These are phyloP conservation scores for Ligdia adustata DNA, from an alignment of 2,888 invertebrate species.

Conservation along the genomic window DNA sequence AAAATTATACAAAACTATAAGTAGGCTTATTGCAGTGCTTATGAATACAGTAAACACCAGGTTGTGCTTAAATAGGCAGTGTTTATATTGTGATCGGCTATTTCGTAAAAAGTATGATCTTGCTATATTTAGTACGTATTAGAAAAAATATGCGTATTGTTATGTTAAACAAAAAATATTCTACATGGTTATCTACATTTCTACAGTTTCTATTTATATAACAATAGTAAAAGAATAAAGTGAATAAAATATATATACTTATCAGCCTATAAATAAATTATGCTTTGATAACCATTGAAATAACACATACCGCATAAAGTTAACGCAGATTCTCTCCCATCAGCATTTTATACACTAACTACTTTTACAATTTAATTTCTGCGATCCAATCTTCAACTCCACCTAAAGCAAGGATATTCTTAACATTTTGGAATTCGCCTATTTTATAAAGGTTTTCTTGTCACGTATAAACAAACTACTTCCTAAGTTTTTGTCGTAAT, in stretches of 20 bases:
- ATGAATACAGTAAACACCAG: slow-evolving; percentile 10
- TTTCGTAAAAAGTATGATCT: slow-evolving; percentile 8
- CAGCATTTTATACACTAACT: slow-evolving; percentile 27
- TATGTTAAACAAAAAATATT: slow-evolving; percentile 27
- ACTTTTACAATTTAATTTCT: slow-evolving; percentile 21
- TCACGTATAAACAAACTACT: slow-evolving; percentile 33
- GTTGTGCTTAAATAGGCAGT: not conserved
- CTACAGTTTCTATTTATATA: slow-evolving; percentile 67
- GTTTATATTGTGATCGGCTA: not conserved
- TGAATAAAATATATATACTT: slow-evolving; percentile 57
- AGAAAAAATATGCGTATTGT: slow-evolving; percentile 5
- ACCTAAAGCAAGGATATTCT: slow-evolving; percentile 33
- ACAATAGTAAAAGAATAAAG: slow-evolving; percentile 45
- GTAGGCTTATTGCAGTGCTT: slow-evolving; percentile 10
- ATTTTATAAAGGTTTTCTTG: slow-evolving; percentile 30
- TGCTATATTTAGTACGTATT: not conserved
- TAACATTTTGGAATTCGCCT: slow-evolving; percentile 28
- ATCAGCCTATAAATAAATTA: slow-evolving; percentile 69
- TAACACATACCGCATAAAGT: slow-evolving; percentile 51
- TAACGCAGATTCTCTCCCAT: slow-evolving; percentile 32
- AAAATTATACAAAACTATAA: slow-evolving; percentile 10
- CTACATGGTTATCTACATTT: slow-evolving; percentile 80
- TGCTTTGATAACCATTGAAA: slow-evolving; percentile 55
- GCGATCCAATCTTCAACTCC: slow-evolving; percentile 22
- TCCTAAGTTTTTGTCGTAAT: slow-evolving; percentile 30